These are phyloP conservation scores for Kryptopterus vitreolus DNA, from an alignment of 2,797 vertebrate genomes.

Conservation along the genomic window DNA sequence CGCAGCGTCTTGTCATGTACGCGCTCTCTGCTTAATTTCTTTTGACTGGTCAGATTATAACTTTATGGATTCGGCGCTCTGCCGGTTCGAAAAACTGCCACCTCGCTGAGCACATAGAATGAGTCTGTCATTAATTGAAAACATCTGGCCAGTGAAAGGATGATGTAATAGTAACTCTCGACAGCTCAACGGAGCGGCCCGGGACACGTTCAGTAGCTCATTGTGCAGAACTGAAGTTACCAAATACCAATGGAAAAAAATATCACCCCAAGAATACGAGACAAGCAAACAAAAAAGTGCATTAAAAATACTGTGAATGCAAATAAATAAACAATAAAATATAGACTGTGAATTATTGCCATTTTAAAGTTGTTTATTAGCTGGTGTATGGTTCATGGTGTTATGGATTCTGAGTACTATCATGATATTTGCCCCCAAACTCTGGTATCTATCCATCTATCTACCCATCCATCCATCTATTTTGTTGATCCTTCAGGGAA, in stretches of 20 bases:
- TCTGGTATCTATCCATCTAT: too few relatives aligned
- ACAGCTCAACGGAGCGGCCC: constrained; percentile 9
- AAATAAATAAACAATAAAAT: not conserved
- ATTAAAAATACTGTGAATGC: too few relatives aligned
- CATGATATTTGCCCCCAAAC: not conserved
- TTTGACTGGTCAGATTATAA: constrained; percentile 34
- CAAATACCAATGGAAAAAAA: too few relatives aligned
- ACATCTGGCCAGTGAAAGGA: not conserved
- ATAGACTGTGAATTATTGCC: too few relatives aligned
- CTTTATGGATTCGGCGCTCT: constrained; percentile 26
- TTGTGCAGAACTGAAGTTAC: not conserved
- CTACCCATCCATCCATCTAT: too few relatives aligned
- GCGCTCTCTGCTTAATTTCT: constrained; percentile 32
- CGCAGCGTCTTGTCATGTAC: constrained; percentile 51
- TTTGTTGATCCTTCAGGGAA: too few relatives aligned
- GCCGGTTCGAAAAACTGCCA: constrained; percentile 25
- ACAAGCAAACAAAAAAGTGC: too few relatives aligned
- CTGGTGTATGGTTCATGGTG: not conserved
- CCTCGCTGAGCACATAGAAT: constrained; percentile 10
- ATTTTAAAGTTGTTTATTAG: not conserved
- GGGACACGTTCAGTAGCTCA: constrained; percentile 9
- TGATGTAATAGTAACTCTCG: constrained; percentile 28
- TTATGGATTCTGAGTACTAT: not conserved
- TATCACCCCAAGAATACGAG: too few relatives aligned
- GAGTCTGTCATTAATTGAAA: constrained; percentile 23